These are phyloP conservation scores for Acanthopleura granulata DNA, from an alignment of 2,888 invertebrate species.

Conservation along the genomic window DNA sequence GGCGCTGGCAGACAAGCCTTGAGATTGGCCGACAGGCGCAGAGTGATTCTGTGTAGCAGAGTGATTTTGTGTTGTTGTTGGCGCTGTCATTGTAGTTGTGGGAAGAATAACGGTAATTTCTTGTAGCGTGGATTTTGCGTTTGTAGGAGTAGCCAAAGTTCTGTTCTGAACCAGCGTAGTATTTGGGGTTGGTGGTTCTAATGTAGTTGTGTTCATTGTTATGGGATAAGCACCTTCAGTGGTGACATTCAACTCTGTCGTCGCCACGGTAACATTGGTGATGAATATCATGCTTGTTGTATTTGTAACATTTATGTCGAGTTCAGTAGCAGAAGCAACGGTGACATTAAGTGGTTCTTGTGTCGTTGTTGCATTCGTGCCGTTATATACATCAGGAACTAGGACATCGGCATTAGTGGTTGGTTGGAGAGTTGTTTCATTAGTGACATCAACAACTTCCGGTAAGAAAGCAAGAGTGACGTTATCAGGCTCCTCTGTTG, in stretches of 20 bases:
- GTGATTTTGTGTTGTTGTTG: neutral
- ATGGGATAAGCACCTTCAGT: neutral
- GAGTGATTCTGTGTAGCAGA: neutral
- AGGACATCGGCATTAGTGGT: too few relatives aligned
- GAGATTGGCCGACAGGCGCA: neutral
- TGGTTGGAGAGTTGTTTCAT: too few relatives aligned
- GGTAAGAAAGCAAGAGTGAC: too few relatives aligned
- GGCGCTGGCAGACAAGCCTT: slow-evolving; percentile 22
- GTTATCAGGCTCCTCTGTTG: neutral
- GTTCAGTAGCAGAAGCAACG: too few relatives aligned
- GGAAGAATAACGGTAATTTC: neutral
- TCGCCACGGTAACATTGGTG: too few relatives aligned
- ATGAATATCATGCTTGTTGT: too few relatives aligned
- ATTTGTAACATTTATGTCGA: too few relatives aligned
- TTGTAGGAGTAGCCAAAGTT: neutral
- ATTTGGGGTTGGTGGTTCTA: neutral
- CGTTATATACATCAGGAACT: too few relatives aligned
- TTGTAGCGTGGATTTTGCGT: too few relatives aligned
- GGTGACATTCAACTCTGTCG: neutral
- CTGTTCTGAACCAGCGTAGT: neutral
- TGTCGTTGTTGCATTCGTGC: too few relatives aligned
- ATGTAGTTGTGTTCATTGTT: neutral
- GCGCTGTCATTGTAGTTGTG: neutral
- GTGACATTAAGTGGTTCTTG: too few relatives aligned
- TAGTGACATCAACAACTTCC: too few relatives aligned